Evolutionary conservation across 2,113 vertebrate species (phyloP), one percentile per base, ranked within the genome.

Genomic region (Mobula birostris): DNA sequence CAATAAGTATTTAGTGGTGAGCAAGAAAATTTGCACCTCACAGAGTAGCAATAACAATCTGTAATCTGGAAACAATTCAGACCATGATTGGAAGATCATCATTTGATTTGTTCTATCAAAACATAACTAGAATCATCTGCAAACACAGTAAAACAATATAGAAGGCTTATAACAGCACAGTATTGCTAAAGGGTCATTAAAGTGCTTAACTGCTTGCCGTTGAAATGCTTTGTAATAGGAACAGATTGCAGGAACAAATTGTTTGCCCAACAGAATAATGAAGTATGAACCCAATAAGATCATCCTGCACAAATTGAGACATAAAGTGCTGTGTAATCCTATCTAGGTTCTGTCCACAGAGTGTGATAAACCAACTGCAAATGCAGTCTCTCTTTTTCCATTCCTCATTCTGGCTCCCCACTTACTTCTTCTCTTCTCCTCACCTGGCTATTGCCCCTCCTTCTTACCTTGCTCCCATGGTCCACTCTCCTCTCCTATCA

Each of bases 181-280:
- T 76, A 93, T 74, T 56, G 91, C 91, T 93, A 93, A 93, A 93
- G 91, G 91, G 91, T 40, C 91, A 93, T 93, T 93, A 93, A 93
- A 74, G 36, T 76, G 70, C 70, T 93, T 93, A 93, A 93, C 91
- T 74, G 70, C 68, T 76, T 93, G 70, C 68, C 56, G 21, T 93
- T 36, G 70, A 74, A 93, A 93, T 27, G 56, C 83, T 87, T 87
- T 87, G 83, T 61, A 87, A 87, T 93, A 9, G 68, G 68, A 93
- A 93, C 91, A 93, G 91, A 93, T 93, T 93, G 91, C 91, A 72
- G 68, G 91, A 76, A 93, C 40, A 56, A 74, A 93, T 76, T 93
- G 91, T 93, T 93, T 93, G 91, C 91, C 91, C 91, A 74, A 74
- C 91, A 93, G 91, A 74, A 70, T 9, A 56, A 48, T 93, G 56